Base-by-base conservation (phyloP, 2,797 vertebrate genomes). In the Eidolon dupreanum region DNA sequence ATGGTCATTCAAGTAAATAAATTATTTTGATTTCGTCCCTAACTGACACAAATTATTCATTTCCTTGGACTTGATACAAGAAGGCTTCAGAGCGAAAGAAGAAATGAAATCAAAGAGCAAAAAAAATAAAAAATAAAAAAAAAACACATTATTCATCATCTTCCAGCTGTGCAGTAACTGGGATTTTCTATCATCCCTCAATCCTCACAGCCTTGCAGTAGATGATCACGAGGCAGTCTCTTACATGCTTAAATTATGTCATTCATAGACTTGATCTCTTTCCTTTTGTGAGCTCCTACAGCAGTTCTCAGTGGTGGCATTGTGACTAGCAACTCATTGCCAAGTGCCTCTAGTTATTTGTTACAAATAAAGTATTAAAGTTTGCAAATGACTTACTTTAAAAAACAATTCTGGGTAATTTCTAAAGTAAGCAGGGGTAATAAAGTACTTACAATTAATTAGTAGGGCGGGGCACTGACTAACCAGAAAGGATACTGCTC, bases 11-110 rank as follows among this genome's bases (percentile, higher is more conserved):
- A 90, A 92, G 85, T 90, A 94, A 93, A 93, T 79, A 95, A 88
- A 97, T 65, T 95, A 95, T 84, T 90, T 33, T 20, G 36, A 4
- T 89, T 97, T 97, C 95, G 8, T 71, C 95, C 33, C 84, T 79
- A 86, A 74, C 81, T 97, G 95, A 97, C 31, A 92, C 90, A 97
- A 98, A 97, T 97, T 89, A 97, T 43, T 93, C 73, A 61, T 97
- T 97, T 98, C 77, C 70, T 97, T 90, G 38, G 38, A 94, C 22
- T 75, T 82, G n/a, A 70, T 74, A 93, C 85, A 97, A 97, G 85
- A 96, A 97, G 43, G 15, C 88, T 97, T 97, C 92, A 96, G 24
- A 96, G 78, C 36, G 95, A 28, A 95, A 88, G 43, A 95, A 90
- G 57, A 96, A 96, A 93, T 97, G 55, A 51, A 82, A 70, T 22